Conservation (phyloP, 2,888 invertebrate species). For the Aelia acuminata region DNA sequence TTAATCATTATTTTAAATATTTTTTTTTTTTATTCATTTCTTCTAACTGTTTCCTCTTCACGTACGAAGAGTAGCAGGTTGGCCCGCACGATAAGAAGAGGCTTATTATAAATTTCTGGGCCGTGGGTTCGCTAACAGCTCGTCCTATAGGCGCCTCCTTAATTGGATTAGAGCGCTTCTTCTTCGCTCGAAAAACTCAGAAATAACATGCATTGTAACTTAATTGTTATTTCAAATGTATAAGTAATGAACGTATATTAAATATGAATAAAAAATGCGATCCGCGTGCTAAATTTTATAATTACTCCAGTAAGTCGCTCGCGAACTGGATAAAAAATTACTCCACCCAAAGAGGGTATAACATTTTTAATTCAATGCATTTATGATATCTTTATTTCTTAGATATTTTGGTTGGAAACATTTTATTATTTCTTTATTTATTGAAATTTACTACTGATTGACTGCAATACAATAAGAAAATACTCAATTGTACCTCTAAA, state of each 20-base stretch:
- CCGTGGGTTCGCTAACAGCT: background rate
- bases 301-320: background rate
- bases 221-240: background rate
- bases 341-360: too few species aligned
- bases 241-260: background rate
- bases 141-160: background rate
- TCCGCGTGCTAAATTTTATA: background rate
- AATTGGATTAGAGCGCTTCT: background rate
- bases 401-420: too few species aligned
- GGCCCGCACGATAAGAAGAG: background rate
- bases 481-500: too few species aligned
- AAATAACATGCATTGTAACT: background rate
- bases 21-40: too few species aligned
- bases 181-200: background rate
- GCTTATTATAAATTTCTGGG: slow-evolving; percentile 31
- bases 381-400: too few species aligned
- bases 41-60: background rate
- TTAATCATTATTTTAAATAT: too few species aligned
- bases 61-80: background rate
- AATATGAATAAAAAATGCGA: background rate
- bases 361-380: too few species aligned
- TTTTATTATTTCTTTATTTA: too few species aligned
- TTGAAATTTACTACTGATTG: too few species aligned
- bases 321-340: too few species aligned
- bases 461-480: too few species aligned